Evolutionary conservation across 2,888 invertebrate species (phyloP), one percentile per base, ranked within the genome.

Genomic region (Lepidocyrtinus sp.): DNA sequence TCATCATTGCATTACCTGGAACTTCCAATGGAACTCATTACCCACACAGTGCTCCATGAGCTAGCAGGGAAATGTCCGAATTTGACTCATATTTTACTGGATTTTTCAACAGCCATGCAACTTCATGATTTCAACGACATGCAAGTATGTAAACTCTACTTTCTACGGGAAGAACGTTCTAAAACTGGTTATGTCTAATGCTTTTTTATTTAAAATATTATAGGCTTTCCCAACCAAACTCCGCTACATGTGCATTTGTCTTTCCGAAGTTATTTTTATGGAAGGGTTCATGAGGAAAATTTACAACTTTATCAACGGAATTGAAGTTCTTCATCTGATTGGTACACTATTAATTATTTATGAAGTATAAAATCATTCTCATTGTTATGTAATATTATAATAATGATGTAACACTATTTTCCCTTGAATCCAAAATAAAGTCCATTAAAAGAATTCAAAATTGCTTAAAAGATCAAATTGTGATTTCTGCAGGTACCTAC

Each of bases 261-360:
- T 99, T 55, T 98, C 98, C 0, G 99, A 99, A 89, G 98, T 99
- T 84, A 99, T 99, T 89, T 99, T 99, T 90, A 96, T 99, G 95
- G 99, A 99, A 89, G 99, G 99, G 15, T 99, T 99, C 89, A 98
- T 99, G 97, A 90, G 99, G 85, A 98, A 99, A 90, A 99, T 99
- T 84, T 99, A 99, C 90, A 99, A 99, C 89, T 99, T 99, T 88
- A 97, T 99, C 88, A 99, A 99, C 86, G 99, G 99, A 2, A 90
- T 99, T 77, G 98, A 99, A 90, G 95, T 97, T 74, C 91, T 99
- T 72, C 99, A 99, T 90, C 92, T 99, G 74, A 96, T 99, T 88
- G 99, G 96, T 95, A 87, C n/a, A n/a, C n/a, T n/a, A n/a, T n/a
- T n/a, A n/a, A n/a, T n/a, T n/a, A n/a, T n/a, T n/a, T n/a, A n/a